Evolutionary conservation across 2,113 vertebrate genomes (phyloP), one percentile per base, ranked within the genome.

Genomic region (Catagonus wagneri): DNA sequence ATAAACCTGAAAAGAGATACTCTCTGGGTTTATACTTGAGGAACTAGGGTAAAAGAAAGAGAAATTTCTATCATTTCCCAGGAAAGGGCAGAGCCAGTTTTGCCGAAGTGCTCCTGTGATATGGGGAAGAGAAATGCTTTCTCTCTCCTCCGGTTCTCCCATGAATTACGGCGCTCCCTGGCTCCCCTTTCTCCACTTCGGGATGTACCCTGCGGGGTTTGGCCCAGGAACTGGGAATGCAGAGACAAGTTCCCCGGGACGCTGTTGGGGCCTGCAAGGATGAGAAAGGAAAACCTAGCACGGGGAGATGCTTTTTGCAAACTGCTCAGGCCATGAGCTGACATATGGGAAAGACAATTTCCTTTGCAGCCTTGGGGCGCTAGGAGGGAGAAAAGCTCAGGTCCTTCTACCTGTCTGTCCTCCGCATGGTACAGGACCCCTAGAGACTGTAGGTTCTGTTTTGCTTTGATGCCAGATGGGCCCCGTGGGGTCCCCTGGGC

Each of bases 1-100:
- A 54, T 0, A 66, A 81, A 89, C 7, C 50, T 93, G 81, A 80
- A 96, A 96, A 92, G 54, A n/a, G 54, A 72, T 72, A 16, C 69
- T 81, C 71, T 93, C 69, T 78, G 34, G 36, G 83, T 56, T 78
- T 23, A 19, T 27, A 25, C 60, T 61, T 61, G 36, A 75, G 74
- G 52, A 87, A 84, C 63, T 50, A 34, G 58, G 66, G 83, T 76
- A 88, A 93, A 58, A 76, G 9, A 58, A 29, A 90, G 22, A 44
- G 27, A 50, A 29, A 60, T 34, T 61, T 76, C 36, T 92, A 61
- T 60, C 80, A 32, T 80, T 74, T 90, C 81, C 66, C 34, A 71
- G 44, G 52, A 86, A 95, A 78, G 58, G 17, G 52, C 34, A 85
- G 72, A 71, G 60, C 14, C 1, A 0, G 13, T 20, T 76, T 88